A percentile compares a stretch with the other conserved stretches of the same genome.
Evolutionary conservation across 2,888 invertebrate genomes (phyloP).

Genomic region (Meandrusa payeni): DNA sequence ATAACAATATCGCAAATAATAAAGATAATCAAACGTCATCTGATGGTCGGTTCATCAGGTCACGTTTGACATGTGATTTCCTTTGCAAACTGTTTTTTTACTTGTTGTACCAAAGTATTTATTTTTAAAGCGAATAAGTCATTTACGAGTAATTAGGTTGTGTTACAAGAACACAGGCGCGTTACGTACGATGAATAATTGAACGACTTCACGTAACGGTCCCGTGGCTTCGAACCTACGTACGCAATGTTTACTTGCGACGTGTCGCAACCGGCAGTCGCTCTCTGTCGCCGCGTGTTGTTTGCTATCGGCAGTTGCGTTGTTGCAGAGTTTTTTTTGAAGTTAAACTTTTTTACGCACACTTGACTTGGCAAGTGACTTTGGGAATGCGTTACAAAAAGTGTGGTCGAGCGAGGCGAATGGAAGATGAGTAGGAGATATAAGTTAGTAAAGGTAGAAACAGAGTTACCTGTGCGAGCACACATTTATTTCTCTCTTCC

Average conservation of each 20-base stretch:
- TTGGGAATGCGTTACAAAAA: too few species aligned
- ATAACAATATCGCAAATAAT: too few species aligned
- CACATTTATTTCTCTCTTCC: too few species aligned
- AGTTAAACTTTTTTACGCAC: too few species aligned
- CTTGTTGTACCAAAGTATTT: not conserved
- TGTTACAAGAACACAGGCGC: not conserved
- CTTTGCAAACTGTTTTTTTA: constrained; percentile 6
- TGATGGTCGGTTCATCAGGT: too few species aligned
- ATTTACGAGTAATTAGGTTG: not conserved
- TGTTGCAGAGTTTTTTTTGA: not conserved
- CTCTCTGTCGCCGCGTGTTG: not conserved
- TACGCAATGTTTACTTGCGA: constrained; percentile 2
- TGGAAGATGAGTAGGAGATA: too few species aligned
- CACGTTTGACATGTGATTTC: too few species aligned
- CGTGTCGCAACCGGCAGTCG: not conserved
- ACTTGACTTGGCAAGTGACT: too few species aligned
- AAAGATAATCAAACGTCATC: too few species aligned
- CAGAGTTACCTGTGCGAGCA: too few species aligned
- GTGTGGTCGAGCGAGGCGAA: too few species aligned
- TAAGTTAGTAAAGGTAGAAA: too few species aligned
- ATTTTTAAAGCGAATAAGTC: not conserved
- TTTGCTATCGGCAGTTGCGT: not conserved
- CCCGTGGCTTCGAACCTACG: not conserved
- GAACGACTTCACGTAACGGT: not conserved
- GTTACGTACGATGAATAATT: constrained; percentile 1